Conservation (phyloP, 2,888 invertebrate genomes). For the Thelaira solivaga region DNA sequence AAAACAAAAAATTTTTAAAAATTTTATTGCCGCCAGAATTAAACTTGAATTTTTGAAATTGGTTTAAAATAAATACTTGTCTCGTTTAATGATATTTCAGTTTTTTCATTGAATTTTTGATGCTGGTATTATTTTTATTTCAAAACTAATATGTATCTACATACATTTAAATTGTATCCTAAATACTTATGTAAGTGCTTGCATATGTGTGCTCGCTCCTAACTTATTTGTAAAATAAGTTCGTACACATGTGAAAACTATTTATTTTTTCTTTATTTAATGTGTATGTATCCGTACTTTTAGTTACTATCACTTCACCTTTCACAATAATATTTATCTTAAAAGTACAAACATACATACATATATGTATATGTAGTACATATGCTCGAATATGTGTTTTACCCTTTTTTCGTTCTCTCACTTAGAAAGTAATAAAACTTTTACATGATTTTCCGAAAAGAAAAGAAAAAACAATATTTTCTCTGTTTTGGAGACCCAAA, state of each 20-base stretch:
- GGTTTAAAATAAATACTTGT: too few relatives aligned
- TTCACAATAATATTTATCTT: conserved; percentile 16
- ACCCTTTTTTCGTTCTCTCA: neutral
- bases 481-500: conserved; percentile 70
- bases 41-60: too few relatives aligned
- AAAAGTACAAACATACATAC: neutral
- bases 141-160: too few relatives aligned
- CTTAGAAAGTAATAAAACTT: neutral
- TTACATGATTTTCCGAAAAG: conserved; percentile 3
- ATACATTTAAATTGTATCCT: too few relatives aligned
- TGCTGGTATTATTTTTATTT: too few relatives aligned
- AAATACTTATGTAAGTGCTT: too few relatives aligned
- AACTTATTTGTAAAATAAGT: neutral
- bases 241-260: neutral
- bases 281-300: conserved; percentile 5
- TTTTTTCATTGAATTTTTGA: too few relatives aligned
- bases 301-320: neutral
- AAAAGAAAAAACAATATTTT: conserved; percentile 4
- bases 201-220: too few relatives aligned
- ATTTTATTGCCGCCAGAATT: too few relatives aligned
- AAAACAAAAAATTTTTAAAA: too few relatives aligned
- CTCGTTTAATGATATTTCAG: too few relatives aligned
- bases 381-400: neutral
- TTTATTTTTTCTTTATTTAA: neutral
- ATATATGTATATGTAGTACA: neutral